These are phyloP conservation scores for Yponomeuta cagnagella DNA, from an alignment of 2,888 invertebrate species.

Conservation along the genomic window DNA sequence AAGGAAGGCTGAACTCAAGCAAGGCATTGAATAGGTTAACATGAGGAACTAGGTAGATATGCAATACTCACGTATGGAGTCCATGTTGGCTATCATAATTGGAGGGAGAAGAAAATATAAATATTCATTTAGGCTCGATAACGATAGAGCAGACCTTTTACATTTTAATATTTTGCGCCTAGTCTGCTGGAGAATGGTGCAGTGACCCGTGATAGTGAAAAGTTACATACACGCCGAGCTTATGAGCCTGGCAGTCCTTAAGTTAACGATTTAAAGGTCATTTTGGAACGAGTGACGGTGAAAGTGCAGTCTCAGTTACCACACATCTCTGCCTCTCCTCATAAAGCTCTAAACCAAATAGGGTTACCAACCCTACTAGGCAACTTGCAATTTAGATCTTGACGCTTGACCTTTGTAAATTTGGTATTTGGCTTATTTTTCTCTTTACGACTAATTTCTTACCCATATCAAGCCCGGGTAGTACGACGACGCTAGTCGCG, in stretches of 20 bases:
- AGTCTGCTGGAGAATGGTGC: conserved; percentile 27
- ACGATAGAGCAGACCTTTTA: background rate
- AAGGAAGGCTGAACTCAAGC: too few species aligned
- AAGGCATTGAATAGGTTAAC: too few species aligned
- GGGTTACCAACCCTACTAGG: background rate
- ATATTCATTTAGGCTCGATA: background rate
- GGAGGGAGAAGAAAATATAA: too few species aligned
- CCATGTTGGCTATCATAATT: too few species aligned
- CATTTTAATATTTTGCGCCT: background rate
- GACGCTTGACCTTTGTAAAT: too few species aligned
- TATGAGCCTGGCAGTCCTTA: conserved; percentile 23
- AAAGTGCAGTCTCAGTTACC: conserved; percentile 46
- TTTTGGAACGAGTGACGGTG: background rate
- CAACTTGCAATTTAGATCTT: background rate
- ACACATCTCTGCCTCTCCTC: conserved; percentile 38
- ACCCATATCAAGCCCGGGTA: too few species aligned
- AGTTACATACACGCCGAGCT: conserved; percentile 41
- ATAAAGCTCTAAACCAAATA: conserved; percentile 15
- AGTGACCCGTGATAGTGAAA: conserved; percentile 63
- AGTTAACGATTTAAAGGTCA: background rate
- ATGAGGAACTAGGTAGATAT: too few species aligned
- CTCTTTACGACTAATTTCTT: too few species aligned
- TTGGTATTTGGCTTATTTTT: too few species aligned
- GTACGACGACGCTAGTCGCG: too few species aligned
- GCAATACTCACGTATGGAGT: too few species aligned